Base-by-base conservation (phyloP, 1,140 invertebrate species). In the Brachionus angularis region DNA sequence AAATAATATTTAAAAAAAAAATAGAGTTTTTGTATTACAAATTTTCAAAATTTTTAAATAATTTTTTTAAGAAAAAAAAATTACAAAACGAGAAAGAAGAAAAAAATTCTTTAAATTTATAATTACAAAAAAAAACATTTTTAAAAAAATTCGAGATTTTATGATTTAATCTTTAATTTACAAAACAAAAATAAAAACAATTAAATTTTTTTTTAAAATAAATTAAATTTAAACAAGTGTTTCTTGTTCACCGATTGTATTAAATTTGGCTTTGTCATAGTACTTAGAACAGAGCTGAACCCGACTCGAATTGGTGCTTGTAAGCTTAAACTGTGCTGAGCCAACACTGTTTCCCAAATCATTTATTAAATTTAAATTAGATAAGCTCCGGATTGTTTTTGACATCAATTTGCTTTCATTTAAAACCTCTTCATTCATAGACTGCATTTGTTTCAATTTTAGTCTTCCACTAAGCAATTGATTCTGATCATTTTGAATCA, bases 231-330 rank as follows among this genome's bases (percentile, higher is more conserved):
- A 67, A 67, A 67, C 62, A 67, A 67, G 62, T 34, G 62, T 67
- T n/a, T 67, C 62, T 67, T 67, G 62, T 23, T 67, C 62, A 50
- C 62, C 62, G 62, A 50, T 67, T 31, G 47, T 67, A 42, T 67
- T 67, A 46, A 67, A 50, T 21, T 50, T 67, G n/a, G 53, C 36
- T 39, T 58, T 58, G 33, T 58, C 53, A 58, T 39, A 58, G 27
- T 39, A 58, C 23, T 58, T 58, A 3, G 53, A 58, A 23, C 53
- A 58, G n/a, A n/a, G n/a, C n/a, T n/a, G n/a, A n/a, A n/a, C n/a
- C n/a, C n/a, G n/a, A n/a, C n/a, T n/a, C n/a, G n/a, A n/a, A n/a
- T n/a, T n/a, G n/a, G n/a, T n/a, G n/a, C n/a, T n/a, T n/a, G n/a
- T n/a, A n/a, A n/a, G n/a, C n/a, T n/a, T n/a, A 21, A 58, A 12